Evolutionary conservation across 2,888 invertebrate genomes (phyloP), one percentile per base, ranked within the genome.

Genomic region (Opisthograptis luteolata): DNA sequence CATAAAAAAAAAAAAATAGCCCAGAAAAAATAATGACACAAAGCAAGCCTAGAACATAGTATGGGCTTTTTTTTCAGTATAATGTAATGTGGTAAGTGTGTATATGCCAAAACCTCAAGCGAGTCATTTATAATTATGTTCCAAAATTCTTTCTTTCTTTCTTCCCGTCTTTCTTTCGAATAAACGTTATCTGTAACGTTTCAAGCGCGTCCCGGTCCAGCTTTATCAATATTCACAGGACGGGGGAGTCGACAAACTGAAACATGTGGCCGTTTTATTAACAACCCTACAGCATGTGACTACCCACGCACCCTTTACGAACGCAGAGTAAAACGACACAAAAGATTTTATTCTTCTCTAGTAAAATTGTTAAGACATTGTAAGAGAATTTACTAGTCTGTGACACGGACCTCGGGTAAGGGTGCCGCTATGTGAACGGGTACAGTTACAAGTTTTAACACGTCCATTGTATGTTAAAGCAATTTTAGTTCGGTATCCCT

Each of bases 141-240:
- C n/a, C n/a, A n/a, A n/a, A n/a, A 1, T n/a, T 1, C 6, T n/a
- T 6, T 22, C 3, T 22, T 22, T 6, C 22, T 6, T 20, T 6
- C 24, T 24, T 6, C 7, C 20, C 25, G 9, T 25, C 9, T 17
- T 4, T n/a, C n/a, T n/a, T n/a, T n/a, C n/a, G n/a, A n/a, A n/a
- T 10, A 25, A 3, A 1, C 4, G 25, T 3, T 25, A 17, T 17
- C 2, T 10, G 10, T 3, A 25, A 14, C 28, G n/a, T 14, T 8
- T 24, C 6, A 14, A 14, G 30, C 8, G n/a, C 32, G 5, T 3
- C 8, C 1, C 10, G 8, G 8, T 10, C 39, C 28, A 28, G 9
- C 45, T 55, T 60, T 62, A 69, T 72, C 65, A 65, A 64, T 68
- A 70, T 70, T 70, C 69, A 40, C 47, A 25, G 25, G 49, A 49